Base-by-base conservation (phyloP, 2,113 vertebrate species). In the Helogale parvula region DNA sequence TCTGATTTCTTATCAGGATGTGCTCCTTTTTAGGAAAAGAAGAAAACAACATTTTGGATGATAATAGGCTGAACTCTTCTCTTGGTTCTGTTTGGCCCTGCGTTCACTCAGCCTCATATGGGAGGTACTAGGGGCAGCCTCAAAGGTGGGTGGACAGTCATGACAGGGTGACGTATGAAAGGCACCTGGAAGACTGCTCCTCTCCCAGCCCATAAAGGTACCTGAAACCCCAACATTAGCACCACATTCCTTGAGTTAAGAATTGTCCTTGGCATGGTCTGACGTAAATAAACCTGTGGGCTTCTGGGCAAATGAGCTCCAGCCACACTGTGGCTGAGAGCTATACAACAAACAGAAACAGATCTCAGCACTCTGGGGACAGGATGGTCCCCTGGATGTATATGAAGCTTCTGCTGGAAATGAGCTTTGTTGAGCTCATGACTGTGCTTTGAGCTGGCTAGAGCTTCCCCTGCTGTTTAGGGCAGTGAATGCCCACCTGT, bases 1-100 rank as follows among this genome's bases (percentile, higher is more conserved):
- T 99, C 98, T 99, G 99, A 98, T 99, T 99, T 97, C 99, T 99
- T 98, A 99, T 99, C 98, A 99, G 98, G 98, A 99, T 99, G 98
- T 99, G 99, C 93, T 99, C 99, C 99, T 99, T 98, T 96, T 96
- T 88, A 97, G 77, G 97, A 90, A 98, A 97, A 97, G 31, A 91
- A 90, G 95, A 94, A 96, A 35, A 90, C 33, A 71, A 8, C 5
- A 19, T 81, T 95, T 98, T 71, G 97, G 87, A 72, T 2, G 41
- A 65, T 27, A 16, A 15, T 81, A 57, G 69, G 8, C 54, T 13
- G 72, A 65, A 50, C 31, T 38, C 47, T 45, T 60, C 63, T 81
- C 68, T 93, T 3, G 1, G 45, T 60, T 54, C 25, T 76, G 23
- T n/a, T 7, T 38, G 52, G n/a, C 33, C 94, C 74, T 94, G 54